phyloP scores from a whole-genome alignment of 2,113 vertebrate genomes.

The Gobiocypris rarus region DNA sequence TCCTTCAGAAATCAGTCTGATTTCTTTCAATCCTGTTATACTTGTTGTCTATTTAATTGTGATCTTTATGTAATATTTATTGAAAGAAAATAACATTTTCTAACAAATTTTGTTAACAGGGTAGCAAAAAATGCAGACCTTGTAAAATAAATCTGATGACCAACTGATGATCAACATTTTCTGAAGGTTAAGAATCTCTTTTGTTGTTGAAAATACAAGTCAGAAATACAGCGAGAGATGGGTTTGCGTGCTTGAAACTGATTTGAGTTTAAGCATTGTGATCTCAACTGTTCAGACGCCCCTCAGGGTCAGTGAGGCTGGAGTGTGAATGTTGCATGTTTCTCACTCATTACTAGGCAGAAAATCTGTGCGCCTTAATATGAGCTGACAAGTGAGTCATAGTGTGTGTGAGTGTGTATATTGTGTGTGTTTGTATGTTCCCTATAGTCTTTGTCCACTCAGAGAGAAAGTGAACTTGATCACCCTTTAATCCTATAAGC shows the following conservation, averaged over 20 bases:
- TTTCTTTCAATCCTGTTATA: neutral
- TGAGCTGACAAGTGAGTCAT: conserved; percentile 4
- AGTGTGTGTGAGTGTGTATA: conserved; percentile 7
- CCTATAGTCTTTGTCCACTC: neutral
- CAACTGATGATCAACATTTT: neutral
- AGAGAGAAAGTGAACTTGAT: conserved; percentile 43
- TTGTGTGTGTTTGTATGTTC: conserved; percentile 28
- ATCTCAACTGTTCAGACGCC: neutral
- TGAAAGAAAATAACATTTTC: neutral
- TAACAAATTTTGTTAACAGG: neutral
- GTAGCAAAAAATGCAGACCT: neutral
- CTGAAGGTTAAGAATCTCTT: neutral
- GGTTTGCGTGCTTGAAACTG: neutral
- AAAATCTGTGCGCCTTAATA: conserved; percentile 16
- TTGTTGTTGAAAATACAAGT: neutral
- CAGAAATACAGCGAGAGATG: neutral
- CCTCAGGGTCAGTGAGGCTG: conserved; percentile 10
- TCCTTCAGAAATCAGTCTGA: too few relatives aligned
- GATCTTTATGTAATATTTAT: neutral
- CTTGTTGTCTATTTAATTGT: neutral
- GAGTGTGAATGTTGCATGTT: neutral
- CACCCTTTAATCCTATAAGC: conserved; percentile 43
- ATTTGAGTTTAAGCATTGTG: conserved; percentile 4
- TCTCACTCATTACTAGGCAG: conserved; percentile 16
- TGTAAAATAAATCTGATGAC: neutral